Evolutionary conservation across 1,140 invertebrate genomes (phyloP), one percentile per base, ranked within the genome.

Genomic region (Marisa cornuarietis): DNA sequence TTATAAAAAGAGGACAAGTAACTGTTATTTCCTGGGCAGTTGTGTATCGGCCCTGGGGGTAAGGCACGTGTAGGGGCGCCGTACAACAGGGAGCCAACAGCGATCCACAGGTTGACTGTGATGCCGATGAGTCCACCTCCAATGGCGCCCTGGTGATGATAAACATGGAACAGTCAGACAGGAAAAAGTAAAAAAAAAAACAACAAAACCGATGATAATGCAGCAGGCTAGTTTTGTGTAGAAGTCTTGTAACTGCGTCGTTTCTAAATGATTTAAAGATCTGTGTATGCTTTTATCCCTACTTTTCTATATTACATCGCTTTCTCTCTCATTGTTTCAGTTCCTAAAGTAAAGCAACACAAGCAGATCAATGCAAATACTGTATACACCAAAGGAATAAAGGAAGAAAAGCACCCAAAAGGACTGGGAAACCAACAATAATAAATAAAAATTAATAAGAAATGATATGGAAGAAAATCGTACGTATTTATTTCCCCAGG

Each of bases 401-500:
- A 20, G 20, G 10, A 26, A 66, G 7, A 66, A 66, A 10, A 8
- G 7, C 20, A 66, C 8, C 7, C 8, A 20, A 26, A 26, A 66
- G 20, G 20, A 66, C 26, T n/a, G 20, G 65, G 18, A 63, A n/a
- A 63, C 18, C 1, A 24, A 16, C 4, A 31, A 68, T 13, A n/a
- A 11, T 16, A 1, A 18, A n/a, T 16, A 68, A n/a, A 16, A 24
- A 1, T 11, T 68, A 31, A 10, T 8, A 66, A n/a, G n/a, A 42
- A 63, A 63, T 18, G 4, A 20, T 31, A 13, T 22, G 1, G 11
- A 71, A 20, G 26, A 63, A 51, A 71, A 52, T 20, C 82, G 72
- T 72, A 86, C 86, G 49, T 83, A 85, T 79, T 83, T 84, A 76
- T 91, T 91, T 13, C 86, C 81, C 76, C 85, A 89, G 14, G 90